Evolutionary conservation across 2,797 vertebrate species (phyloP), one percentile per base, ranked within the genome.

Genomic region (Pitangus sulphuratus): DNA sequence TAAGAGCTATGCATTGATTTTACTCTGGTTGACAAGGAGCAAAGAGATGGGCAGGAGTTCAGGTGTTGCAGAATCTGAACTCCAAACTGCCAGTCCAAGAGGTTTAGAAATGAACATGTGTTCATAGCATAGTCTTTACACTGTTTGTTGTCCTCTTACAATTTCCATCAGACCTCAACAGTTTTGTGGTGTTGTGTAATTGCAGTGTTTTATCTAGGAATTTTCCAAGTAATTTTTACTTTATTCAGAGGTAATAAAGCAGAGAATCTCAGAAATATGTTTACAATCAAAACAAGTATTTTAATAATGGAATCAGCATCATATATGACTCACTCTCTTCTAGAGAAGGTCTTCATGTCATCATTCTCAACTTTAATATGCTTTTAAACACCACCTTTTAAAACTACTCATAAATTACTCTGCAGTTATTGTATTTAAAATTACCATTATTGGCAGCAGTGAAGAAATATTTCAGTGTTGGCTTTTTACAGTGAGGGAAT

Each of bases 401-500:
- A 93, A 93, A 21, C 8, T 56, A 26, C 1, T 54, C 3, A 37
- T 31, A 69, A 82, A 45, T 56, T 7, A 60, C 8, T 70, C 4
- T 21, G 39, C 15, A 21, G 18, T 80, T 80, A 14, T 66, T 83
- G 11, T 77, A 53, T 80, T 94, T 95, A 80, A 94, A 95, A 91
- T 90, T 91, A 21, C 11, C 1, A 15, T 58, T 82, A 54, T 71
- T 86, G 35, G 12, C 61, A 84, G 37, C 30, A 92, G 35, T 13
- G 14, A 77, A 84, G 68, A 66, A 45, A 85, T 77, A 47, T 65
- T 65, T 39, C 39, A 31, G 47, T 42, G 26, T 66, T 72, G 88
- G 31, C 11, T 71, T 71, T 88, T 91, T 91, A 47, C n/a, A 93
- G 75, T 84, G 61, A 78, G 42, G 37, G 44, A 86, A 90, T 94